Base-by-base conservation (phyloP, 37 sponge, comb jelly and placozoan species). In the Ianthella basta region DNA sequence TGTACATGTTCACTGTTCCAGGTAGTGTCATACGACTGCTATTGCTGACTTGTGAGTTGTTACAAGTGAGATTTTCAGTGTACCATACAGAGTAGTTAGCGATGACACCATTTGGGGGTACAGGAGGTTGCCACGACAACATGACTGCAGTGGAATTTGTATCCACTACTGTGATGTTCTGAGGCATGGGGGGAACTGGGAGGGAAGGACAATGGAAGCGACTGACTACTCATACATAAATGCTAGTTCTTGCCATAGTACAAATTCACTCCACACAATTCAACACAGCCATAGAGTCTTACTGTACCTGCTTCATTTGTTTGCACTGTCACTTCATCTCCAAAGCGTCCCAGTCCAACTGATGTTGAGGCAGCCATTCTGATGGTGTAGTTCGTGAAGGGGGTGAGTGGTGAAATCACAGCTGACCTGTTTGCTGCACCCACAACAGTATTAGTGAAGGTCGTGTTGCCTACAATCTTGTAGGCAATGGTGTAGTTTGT, bases 181-280 rank as follows among this genome's bases (percentile, higher is more conserved):
- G 65, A 20, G 91, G 91, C 59, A 82, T 38, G 39, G 80, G 60
- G 24, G 91, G 91, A 56, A 80, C 91, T 91, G 66, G 60, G 67
- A 60, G 35, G 74, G 77, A 29, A 70, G 29, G 72, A 55, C 3
- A 53, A 79, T 15, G 18, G 39, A 79, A 8, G 3, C 50, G 50
- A n/a, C n/a, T n/a, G n/a, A n/a, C n/a, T n/a, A n/a, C n/a, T n/a
- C n/a, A n/a, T n/a, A n/a, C n/a, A n/a, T n/a, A n/a, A n/a, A n/a
- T n/a, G n/a, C n/a, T n/a, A n/a, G n/a, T n/a, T n/a, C n/a, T n/a
- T n/a, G n/a, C n/a, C n/a, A n/a, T n/a, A n/a, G n/a, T n/a, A n/a
- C n/a, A n/a, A n/a, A n/a, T n/a, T n/a, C n/a, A n/a, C n/a, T n/a
- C n/a, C n/a, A n/a, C 80, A 86, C 0, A 15, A 25, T 44, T 57